Conservation (phyloP, 2,888 invertebrate species). For the Chrysolina americana region DNA sequence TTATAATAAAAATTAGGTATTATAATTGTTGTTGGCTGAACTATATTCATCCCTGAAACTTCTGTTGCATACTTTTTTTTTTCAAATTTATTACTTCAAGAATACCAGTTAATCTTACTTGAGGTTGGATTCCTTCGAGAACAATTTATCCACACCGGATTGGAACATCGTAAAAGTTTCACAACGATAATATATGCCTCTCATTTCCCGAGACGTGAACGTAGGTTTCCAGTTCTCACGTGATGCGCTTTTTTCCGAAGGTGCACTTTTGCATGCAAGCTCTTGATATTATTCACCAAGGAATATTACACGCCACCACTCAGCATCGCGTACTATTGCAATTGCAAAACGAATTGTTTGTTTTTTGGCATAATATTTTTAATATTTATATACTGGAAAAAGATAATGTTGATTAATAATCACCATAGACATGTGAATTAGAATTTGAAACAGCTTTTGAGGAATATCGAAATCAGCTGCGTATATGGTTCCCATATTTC, state of each 20-base stretch:
- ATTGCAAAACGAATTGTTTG: not conserved
- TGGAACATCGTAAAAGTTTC: not conserved
- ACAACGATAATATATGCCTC: not conserved
- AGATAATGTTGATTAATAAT: not conserved
- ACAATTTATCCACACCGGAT: not conserved
- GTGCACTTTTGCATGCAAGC: not conserved
- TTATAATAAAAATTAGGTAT: no score
- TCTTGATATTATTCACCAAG: not conserved
- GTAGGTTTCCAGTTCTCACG: not conserved
- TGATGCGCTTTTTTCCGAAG: constrained; percentile 11
- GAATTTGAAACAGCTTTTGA: not conserved
- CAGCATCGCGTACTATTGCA: not conserved
- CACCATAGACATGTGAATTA: not conserved
- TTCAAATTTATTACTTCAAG: no score
- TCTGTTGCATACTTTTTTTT: no score
- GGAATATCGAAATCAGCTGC: no score
- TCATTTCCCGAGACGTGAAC: not conserved
- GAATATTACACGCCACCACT: not conserved
- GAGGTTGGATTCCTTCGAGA: not conserved
- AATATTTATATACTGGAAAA: not conserved
- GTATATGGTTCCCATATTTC: no score
- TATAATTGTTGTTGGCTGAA: no score
- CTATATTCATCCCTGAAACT: no score
- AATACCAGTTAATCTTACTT: no score
- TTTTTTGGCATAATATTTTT: not conserved